Evolutionary conservation across 2,888 invertebrate species (phyloP).

Genomic region (Agonopterix arenella): DNA sequence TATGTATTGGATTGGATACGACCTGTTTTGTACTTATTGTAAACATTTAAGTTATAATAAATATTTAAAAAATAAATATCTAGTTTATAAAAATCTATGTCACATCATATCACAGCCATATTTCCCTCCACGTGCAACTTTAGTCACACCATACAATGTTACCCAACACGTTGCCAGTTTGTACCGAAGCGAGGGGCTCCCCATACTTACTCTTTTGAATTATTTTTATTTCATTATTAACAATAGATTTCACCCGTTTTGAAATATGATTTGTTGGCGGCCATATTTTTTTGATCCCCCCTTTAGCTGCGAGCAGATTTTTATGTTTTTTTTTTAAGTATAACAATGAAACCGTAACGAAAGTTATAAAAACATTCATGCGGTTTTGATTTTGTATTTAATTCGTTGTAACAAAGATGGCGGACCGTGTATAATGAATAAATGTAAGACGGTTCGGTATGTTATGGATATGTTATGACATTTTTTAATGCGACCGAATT

Average conservation of each 20-base stretch:
- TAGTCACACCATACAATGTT: conserved; percentile 62
- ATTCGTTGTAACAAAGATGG: conserved; percentile 4
- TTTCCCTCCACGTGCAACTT: conserved; percentile 14
- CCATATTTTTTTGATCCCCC: conserved; percentile 52
- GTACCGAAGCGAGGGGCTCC: conserved; percentile 30
- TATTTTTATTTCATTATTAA: conserved; percentile 71
- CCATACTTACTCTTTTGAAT: conserved; percentile 53
- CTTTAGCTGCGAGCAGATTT: conserved; percentile 35
- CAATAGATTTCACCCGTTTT: conserved; percentile 74
- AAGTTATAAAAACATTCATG: conserved; percentile 14
- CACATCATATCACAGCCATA: no score
- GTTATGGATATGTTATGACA: conserved; percentile 46
- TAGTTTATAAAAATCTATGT: no score
- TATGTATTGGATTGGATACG: no score
- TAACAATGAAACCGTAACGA: conserved; percentile 49
- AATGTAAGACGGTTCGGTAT: conserved; percentile 17
- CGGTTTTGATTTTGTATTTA: not conserved
- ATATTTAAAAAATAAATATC: no score
- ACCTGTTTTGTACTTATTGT: no score
- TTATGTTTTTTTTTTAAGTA: conserved; percentile 17
- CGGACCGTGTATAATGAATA: conserved; percentile 33
- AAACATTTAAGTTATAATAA: no score
- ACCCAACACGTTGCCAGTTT: conserved; percentile 52
- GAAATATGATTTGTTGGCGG: conserved; percentile 72
- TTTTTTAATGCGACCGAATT: conserved; percentile 33